Evolutionary conservation across 1,140 invertebrate species (phyloP), one percentile per base, ranked within the genome.

Genomic region (Babylonia areolata): DNA sequence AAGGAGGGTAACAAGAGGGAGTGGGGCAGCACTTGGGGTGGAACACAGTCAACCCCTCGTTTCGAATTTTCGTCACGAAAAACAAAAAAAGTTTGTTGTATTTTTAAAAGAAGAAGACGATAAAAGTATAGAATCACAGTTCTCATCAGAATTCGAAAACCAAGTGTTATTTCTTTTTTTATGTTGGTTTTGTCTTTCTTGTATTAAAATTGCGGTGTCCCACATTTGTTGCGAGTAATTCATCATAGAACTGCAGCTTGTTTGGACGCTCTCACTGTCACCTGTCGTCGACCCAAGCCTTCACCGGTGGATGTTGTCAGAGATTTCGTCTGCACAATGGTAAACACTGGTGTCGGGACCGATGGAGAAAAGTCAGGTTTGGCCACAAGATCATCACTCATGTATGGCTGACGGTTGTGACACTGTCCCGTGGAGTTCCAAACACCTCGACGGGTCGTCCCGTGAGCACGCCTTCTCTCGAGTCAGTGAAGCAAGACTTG

Each of bases 401-500:
- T 83, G 23, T 40, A 33, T 28, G n/a, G 81, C 81, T 39, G 33
- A 31, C 42, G 37, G 54, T 69, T n/a, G 35, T 39, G 54, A 54
- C 64, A 15, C 28, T n/a, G 17, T 58, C 82, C 82, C 40, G 69
- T 39, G 37, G 64, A n/a, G 20, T 20, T 71, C 37, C 2, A 37
- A 23, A 75, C 46, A 73, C 23, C 9, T n/a, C 33, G 11, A 28
- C 75, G 58, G n/a, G 64, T 84, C 64, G 64, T 23, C 58, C 58
- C 58, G 15, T 64, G 2, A 31, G 39, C 23, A 73, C 28, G 28
- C 46, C 78, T 54, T 28, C 69, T n/a, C 40, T 31, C 2, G 64
- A n/a, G 64, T n/a, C 82, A 46, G 37, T 64, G 35, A 75, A 73
- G 64, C 82, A 75, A 35, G 69, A 84, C 64, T 23, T 46, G 58